These are phyloP conservation scores for Toxostoma redivivum DNA, from an alignment of 2,113 vertebrate genomes.

Conservation along the genomic window DNA sequence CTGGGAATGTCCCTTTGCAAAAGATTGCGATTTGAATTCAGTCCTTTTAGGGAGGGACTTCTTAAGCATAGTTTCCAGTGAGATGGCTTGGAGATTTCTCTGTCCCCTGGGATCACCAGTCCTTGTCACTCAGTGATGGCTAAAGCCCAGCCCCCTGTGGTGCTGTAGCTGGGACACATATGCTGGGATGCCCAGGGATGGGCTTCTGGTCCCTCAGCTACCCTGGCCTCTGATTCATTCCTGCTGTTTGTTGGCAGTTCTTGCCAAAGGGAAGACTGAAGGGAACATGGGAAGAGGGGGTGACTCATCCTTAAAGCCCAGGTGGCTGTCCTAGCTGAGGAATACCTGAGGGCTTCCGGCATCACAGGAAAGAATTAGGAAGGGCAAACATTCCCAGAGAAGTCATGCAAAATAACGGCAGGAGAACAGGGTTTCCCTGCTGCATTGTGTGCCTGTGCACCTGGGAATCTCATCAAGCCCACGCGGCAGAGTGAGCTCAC, in stretches of 20 bases:
- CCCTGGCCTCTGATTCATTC: conserved; percentile 18
- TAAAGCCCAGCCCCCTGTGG: neutral
- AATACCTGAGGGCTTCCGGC: conserved; percentile 46
- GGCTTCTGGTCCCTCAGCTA: neutral
- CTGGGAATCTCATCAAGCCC: conserved; percentile 63
- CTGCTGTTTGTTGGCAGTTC: conserved; percentile 9
- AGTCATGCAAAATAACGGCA: neutral
- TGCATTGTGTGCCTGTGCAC: conserved; percentile 43
- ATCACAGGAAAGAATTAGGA: conserved; percentile 33
- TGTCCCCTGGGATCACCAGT: neutral
- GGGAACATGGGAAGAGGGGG: neutral
- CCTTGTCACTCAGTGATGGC: neutral
- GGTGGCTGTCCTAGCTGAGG: conserved; percentile 37
- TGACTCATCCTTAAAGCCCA: conserved; percentile 60
- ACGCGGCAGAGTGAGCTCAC: conserved; percentile 9
- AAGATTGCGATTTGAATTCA: neutral
- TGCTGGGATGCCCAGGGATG: neutral
- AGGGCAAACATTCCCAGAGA: conserved; percentile 18
- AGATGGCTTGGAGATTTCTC: neutral
- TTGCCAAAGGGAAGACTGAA: conserved; percentile 6
- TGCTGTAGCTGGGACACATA: neutral
- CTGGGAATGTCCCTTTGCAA: neutral
- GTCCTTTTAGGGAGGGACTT: neutral
- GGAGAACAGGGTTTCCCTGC: conserved; percentile 60
- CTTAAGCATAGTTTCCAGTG: neutral